These are phyloP conservation scores for Sterrhoptilus dennistouni DNA, from an alignment of 2,113 vertebrate species.

Conservation along the genomic window DNA sequence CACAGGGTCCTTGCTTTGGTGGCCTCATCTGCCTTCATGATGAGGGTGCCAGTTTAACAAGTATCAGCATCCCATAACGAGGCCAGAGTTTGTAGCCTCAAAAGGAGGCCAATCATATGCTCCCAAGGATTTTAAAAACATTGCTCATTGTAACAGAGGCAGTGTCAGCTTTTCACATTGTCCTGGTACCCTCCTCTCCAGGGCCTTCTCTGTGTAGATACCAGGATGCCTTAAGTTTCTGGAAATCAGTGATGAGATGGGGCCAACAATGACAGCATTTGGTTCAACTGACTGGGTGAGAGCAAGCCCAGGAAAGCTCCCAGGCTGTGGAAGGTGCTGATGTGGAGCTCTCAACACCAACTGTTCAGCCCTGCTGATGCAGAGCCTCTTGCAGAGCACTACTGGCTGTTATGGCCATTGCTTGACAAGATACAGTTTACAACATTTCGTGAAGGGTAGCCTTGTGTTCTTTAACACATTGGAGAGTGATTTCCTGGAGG, in stretches of 20 bases:
- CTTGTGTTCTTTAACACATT: not conserved
- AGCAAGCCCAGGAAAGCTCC: not conserved
- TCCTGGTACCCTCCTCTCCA: not conserved
- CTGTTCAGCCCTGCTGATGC: not conserved
- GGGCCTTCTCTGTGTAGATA: not conserved
- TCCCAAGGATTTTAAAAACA: not conserved
- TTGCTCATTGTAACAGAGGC: not conserved
- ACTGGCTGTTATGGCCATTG: not conserved
- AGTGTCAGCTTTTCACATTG: not conserved
- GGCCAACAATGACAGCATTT: rapidly evolving
- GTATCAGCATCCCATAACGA: not conserved
- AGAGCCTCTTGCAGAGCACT: not conserved
- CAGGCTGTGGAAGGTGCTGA: not conserved
- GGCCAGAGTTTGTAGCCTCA: not conserved
- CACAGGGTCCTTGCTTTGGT: not conserved
- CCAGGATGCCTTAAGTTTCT: not conserved
- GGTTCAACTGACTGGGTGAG: rapidly evolving
- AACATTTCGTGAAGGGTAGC: not conserved
- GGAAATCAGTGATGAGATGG: not conserved
- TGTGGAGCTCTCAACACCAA: not conserved
- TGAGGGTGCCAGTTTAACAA: not conserved
- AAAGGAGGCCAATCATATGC: not conserved
- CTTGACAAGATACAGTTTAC: not conserved
- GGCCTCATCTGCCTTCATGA: not conserved
- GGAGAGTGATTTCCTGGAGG: not conserved